phyloP scores from a whole-genome alignment of 2,888 invertebrate species.

The Pseudolycoriella hygida region DNA sequence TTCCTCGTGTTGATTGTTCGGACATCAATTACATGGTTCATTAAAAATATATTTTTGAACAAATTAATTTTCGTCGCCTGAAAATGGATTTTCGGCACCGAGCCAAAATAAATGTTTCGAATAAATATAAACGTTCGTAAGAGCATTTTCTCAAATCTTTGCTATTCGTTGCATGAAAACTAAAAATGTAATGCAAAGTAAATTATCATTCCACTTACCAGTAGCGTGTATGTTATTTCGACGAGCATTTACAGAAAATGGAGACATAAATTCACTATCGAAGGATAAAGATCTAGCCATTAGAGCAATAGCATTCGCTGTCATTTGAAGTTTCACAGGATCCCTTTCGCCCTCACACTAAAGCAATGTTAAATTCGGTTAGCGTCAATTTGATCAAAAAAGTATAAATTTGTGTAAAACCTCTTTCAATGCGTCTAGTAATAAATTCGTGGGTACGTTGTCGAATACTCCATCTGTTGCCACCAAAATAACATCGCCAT shows the following conservation, averaged over 20 bases:
- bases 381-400: background rate
- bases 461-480: constrained; percentile 98
- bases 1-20: too few relatives aligned
- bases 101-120: too few relatives aligned
- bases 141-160: too few relatives aligned
- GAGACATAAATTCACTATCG: constrained; percentile 88
- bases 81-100: too few relatives aligned
- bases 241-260: constrained; percentile 84
- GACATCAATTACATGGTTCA: too few relatives aligned
- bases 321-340: constrained; percentile 63
- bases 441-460: constrained; percentile 82
- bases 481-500: constrained; percentile 85
- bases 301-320: constrained; percentile 87
- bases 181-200: too few relatives aligned
- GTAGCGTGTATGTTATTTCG: constrained; percentile 85
- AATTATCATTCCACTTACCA: constrained; percentile 38
- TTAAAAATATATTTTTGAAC: too few relatives aligned
- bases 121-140: too few relatives aligned
- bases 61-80: too few relatives aligned
- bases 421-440: constrained; percentile 69
- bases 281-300: constrained; percentile 89
- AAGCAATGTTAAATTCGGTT: constrained; percentile 11
- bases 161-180: too few relatives aligned
- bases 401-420: constrained; percentile 20
- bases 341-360: constrained; percentile 50